These are phyloP conservation scores for Caerostris extrusa DNA, from an alignment of 1,140 invertebrate species.

Conservation along the genomic window DNA sequence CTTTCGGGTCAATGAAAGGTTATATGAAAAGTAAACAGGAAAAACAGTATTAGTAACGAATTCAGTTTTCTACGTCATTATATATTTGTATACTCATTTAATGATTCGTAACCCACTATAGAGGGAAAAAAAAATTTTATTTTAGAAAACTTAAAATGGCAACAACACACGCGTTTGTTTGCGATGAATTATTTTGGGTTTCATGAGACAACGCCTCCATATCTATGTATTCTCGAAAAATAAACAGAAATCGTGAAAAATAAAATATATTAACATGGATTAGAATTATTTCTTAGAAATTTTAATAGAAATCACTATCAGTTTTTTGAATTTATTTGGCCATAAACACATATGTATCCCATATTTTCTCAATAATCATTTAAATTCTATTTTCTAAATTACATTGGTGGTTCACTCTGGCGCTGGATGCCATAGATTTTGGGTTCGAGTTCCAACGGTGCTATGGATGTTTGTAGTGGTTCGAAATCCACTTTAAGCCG, in stretches of 20 bases:
- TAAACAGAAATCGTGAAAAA: not conserved
- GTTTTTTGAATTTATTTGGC: no score
- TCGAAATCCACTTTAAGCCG: no score
- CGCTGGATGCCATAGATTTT: no score
- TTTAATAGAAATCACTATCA: no score
- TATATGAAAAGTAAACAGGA: conserved; percentile 46
- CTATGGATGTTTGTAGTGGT: no score
- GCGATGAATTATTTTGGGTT: conserved; percentile 5
- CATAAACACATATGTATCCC: no score
- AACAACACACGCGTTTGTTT: not conserved
- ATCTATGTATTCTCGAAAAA: not conserved
- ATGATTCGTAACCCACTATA: conserved; percentile 15
- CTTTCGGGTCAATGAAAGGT: conserved; percentile 54
- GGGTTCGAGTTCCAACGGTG: no score
- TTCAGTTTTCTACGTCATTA: conserved; percentile 47
- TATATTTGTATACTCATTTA: conserved; percentile 39
- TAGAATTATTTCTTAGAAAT: no score
- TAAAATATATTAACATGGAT: not conserved
- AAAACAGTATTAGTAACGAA: conserved; percentile 47
- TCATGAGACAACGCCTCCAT: not conserved
- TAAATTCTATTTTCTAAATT: no score
- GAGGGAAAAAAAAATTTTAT: not conserved
- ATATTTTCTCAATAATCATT: no score
- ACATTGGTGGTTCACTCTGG: no score
- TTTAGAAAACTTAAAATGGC: not conserved